Conservation (phyloP, 2,888 invertebrate genomes). For the Sthenelais limicola region DNA sequence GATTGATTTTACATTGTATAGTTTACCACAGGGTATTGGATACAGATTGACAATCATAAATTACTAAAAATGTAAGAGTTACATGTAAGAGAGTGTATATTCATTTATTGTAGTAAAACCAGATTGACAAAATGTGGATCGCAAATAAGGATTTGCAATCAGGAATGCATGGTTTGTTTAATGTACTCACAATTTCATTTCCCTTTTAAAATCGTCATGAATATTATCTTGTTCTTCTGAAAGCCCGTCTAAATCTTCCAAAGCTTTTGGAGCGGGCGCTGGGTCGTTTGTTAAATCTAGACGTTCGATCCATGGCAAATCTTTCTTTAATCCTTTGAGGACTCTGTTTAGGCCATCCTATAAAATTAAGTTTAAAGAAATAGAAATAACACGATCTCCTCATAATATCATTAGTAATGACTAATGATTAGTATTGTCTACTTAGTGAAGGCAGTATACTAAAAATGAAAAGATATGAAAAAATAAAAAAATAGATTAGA, state of each 20-base stretch:
- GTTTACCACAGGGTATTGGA: no score
- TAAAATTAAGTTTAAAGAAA: slow-evolving; percentile 42
- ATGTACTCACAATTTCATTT: slow-evolving; percentile 79
- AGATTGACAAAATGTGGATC: no score
- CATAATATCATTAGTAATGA: not conserved
- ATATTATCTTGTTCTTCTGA: slow-evolving; percentile 55
- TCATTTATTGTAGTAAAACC: no score
- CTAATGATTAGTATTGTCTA: not conserved
- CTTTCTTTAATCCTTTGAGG: slow-evolving; percentile 80
- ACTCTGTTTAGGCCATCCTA: slow-evolving; percentile 79
- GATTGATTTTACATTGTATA: no score
- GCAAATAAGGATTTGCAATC: no score
- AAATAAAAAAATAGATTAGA: not conserved
- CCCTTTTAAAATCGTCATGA: slow-evolving; percentile 88
- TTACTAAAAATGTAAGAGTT: no score
- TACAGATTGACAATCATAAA: no score
- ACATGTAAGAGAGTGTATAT: no score
- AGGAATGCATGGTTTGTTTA: not conserved
- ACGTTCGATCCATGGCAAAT: slow-evolving; percentile 88
- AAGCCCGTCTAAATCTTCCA: slow-evolving; percentile 48
- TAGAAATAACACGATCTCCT: not conserved
- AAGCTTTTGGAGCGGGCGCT: slow-evolving; percentile 76
- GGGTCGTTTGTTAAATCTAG: slow-evolving; percentile 84
- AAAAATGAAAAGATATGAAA: not conserved
- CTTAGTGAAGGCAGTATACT: not conserved